These are phyloP conservation scores for Sipunculus nudus DNA, from an alignment of 2,888 invertebrate species.

Conservation along the genomic window DNA sequence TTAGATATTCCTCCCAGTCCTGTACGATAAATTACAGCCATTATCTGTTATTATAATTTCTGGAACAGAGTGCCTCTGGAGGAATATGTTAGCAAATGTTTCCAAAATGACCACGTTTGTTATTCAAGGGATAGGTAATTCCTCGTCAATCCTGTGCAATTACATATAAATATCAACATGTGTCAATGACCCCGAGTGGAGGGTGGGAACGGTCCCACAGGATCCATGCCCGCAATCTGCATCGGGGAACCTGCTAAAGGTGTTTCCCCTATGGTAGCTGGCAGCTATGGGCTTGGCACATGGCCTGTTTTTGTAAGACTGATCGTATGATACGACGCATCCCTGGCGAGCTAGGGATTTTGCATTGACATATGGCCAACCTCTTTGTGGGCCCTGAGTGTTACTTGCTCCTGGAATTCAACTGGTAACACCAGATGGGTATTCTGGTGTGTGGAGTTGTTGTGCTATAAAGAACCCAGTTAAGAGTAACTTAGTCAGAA, in stretches of 20 bases:
- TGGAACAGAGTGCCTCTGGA: conserved; percentile 1
- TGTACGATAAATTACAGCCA: background rate
- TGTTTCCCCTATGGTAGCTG: conserved; percentile 2
- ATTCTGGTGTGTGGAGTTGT: background rate
- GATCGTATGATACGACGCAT: conserved; percentile 1
- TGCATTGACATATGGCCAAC: conserved; percentile 9
- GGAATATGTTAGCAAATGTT: background rate
- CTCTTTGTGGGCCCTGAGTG: conserved; percentile 10
- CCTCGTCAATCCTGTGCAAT: conserved; percentile 17
- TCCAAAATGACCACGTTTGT: conserved; percentile 2
- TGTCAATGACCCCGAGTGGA: conserved; percentile 7
- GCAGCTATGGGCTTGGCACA: conserved; percentile 1
- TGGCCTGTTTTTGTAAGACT: background rate
- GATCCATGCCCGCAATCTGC: conserved; percentile 8
- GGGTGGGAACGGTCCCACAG: conserved; percentile 17
- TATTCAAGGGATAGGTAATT: conserved; percentile 10
- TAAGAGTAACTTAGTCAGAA: background rate
- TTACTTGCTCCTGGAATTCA: conserved; percentile 4
- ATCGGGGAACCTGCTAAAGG: background rate
- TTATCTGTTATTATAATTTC: conserved; percentile 8
- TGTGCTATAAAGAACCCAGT: background rate
- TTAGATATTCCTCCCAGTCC: background rate
- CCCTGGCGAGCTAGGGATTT: conserved; percentile 12
- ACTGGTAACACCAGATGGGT: conserved; percentile 8
- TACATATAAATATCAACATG: conserved; percentile 9